Percentiles rank a stretch among this genome's conserved stretches.
Conservation (phyloP, 2,113 vertebrate species). For the Corythaixoides concolor region DNA sequence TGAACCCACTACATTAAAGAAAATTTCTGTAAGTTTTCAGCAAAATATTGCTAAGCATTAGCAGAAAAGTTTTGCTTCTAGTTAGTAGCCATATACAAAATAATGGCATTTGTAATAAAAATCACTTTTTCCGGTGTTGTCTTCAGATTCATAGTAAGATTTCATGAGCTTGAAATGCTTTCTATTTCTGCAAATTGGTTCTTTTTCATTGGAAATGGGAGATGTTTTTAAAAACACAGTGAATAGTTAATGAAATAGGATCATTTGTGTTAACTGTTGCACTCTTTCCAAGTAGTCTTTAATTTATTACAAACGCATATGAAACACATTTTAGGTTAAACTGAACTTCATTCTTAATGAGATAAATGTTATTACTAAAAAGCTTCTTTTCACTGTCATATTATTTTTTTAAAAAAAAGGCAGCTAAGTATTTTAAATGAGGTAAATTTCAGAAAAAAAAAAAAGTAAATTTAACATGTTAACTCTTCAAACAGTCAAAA, state of each 20-base stretch:
- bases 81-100: neutral
- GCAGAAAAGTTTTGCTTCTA: neutral
- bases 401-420: neutral
- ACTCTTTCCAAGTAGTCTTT: neutral
- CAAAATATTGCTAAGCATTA: neutral
- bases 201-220: neutral
- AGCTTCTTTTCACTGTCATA: neutral
- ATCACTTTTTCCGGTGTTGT: neutral
- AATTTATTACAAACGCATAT: neutral
- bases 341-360: neutral
- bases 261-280: neutral
- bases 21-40: neutral
- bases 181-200: neutral
- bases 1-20: neutral
- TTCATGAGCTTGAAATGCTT: neutral
- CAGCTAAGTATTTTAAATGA: neutral
- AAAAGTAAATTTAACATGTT: neutral
- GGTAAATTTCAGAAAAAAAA: neutral
- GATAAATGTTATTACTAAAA: neutral
- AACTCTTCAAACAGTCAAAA: neutral
- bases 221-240: neutral
- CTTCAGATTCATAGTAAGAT: neutral
- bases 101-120: neutral
- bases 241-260: neutral
- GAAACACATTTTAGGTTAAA: neutral